Percentiles rank a stretch among this genome's conserved stretches.
phyloP scores from a whole-genome alignment of 2,797 vertebrate genomes.

The Dendrocincla tyrannina region DNA sequence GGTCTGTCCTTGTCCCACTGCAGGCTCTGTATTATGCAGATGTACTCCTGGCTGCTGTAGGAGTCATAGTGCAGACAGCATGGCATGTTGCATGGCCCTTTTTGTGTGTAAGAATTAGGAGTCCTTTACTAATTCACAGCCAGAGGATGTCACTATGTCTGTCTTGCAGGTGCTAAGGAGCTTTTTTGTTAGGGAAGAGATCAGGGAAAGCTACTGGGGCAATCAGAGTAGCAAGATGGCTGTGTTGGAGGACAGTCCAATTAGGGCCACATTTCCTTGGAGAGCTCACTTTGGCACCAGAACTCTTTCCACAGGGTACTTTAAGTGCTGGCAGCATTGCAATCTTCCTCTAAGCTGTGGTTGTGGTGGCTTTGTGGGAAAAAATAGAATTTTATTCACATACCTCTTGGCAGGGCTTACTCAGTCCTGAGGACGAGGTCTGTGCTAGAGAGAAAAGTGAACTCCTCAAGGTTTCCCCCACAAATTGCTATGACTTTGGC shows the following conservation, averaged over 20 bases:
- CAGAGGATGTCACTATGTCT: not conserved
- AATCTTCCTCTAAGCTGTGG: not conserved
- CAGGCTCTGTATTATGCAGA: fast-evolving
- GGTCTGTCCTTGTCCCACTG: not conserved
- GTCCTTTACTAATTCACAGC: not conserved
- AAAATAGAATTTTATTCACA: not conserved
- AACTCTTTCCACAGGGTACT: not conserved
- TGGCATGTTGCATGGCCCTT: not conserved
- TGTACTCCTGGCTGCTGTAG: not conserved
- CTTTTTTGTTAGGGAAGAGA: not conserved
- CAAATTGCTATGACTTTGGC: not conserved
- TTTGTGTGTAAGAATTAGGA: not conserved
- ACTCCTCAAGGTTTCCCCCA: not conserved
- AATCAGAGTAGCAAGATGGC: not conserved
- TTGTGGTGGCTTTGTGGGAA: not conserved
- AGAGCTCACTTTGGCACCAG: not conserved
- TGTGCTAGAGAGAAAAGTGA: not conserved
- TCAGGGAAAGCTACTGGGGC: not conserved
- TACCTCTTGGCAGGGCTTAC: not conserved
- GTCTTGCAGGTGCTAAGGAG: not conserved
- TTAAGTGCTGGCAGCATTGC: not conserved
- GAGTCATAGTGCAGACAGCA: not conserved
- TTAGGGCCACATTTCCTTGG: not conserved
- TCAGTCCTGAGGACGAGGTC: not conserved
- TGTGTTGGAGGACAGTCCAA: not conserved